Conservation (phyloP, 2,888 invertebrate genomes). For the Phyllotreta cruciferae region DNA sequence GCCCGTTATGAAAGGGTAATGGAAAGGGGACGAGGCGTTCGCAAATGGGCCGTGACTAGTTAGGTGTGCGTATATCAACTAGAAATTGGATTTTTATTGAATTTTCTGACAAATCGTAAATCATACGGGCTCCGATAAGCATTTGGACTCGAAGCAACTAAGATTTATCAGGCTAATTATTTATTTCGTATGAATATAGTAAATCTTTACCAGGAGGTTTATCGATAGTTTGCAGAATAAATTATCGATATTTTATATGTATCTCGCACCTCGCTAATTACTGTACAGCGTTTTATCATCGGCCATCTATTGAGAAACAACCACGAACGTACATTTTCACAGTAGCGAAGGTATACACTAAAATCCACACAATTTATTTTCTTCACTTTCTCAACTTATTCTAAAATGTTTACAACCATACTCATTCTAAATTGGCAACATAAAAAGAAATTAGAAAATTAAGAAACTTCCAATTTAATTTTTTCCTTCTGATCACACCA, state of each 20-base stretch:
- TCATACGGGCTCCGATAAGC: conserved; percentile 5
- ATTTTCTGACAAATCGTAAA: conserved; percentile 17
- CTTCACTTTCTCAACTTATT: no score
- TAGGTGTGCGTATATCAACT: conserved; percentile 16
- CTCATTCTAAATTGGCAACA: no score
- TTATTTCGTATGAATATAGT: conserved; percentile 1
- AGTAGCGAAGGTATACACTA: no score
- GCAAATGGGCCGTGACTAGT: conserved; percentile 27
- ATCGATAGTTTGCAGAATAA: no score
- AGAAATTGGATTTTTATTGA: conserved; percentile 29
- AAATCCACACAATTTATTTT: no score
- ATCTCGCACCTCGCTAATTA: conserved; percentile 25
- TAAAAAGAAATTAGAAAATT: no score
- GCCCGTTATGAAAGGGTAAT: conserved; percentile 19
- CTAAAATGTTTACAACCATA: no score
- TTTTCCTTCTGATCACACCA: no score
- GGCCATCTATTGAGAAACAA: conserved; percentile 25
- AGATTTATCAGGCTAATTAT: background rate
- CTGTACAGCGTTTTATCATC: conserved; percentile 19
- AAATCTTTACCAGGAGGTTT: no score
- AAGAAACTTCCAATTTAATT: no score
- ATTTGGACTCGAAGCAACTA: conserved; percentile 3
- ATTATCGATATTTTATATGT: conserved; percentile 19
- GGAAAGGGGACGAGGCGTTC: conserved; percentile 19
- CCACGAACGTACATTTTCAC: conserved; percentile 1